Conservation (phyloP, 2,113 vertebrate species). For the Caloenas nicobarica region DNA sequence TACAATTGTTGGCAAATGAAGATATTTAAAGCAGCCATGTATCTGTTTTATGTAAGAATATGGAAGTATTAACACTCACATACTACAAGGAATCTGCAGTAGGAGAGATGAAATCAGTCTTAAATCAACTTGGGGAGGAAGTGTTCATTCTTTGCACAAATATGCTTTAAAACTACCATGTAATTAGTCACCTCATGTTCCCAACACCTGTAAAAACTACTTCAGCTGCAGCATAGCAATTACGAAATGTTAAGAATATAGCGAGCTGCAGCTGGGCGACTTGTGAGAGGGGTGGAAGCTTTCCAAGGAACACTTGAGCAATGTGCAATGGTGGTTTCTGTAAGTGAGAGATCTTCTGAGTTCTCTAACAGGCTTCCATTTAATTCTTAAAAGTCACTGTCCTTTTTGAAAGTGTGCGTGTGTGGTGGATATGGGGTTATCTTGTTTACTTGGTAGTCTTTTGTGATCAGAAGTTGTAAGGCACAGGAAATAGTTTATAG, state of each 20-base stretch:
- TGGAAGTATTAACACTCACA: neutral
- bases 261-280: neutral
- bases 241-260: neutral
- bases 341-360: neutral
- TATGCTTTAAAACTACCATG: neutral
- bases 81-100: neutral
- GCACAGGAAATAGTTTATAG: constrained; percentile 74
- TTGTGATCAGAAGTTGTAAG: constrained; percentile 69
- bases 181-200: neutral
- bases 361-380: neutral
- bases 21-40: neutral
- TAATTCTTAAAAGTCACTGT: constrained; percentile 16
- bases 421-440: constrained; percentile 33
- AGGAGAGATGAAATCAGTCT: neutral
- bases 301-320: neutral
- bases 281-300: neutral
- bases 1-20: neutral
- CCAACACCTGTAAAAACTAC: constrained; percentile 1
- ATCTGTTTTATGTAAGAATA: neutral
- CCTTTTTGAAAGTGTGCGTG: neutral
- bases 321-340: neutral
- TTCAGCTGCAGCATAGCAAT: neutral
- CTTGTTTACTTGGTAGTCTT: constrained; percentile 67
- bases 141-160: neutral
- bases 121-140: neutral